A percentile compares a stretch with the other conserved stretches of the same genome.
Conservation (phyloP, 2,888 invertebrate species). For the Balanococcus diminutus region DNA sequence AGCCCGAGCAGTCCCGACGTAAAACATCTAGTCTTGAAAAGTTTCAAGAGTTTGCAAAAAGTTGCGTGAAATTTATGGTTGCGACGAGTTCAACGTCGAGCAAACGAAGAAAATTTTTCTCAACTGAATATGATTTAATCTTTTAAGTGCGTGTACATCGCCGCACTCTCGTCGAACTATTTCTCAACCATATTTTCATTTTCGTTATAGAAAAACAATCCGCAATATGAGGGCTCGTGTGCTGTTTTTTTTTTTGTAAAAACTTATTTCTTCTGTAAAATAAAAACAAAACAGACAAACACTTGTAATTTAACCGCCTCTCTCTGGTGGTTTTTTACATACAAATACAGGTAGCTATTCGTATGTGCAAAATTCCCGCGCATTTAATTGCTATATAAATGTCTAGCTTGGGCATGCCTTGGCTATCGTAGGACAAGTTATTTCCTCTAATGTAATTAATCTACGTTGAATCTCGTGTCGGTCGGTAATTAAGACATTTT, state of each 20-base stretch:
- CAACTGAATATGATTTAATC: conserved; percentile 6
- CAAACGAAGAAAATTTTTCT: conserved; percentile 8
- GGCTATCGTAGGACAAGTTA: neutral
- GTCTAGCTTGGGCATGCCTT: neutral
- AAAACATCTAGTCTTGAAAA: conserved; percentile 4
- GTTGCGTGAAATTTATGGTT: conserved; percentile 4
- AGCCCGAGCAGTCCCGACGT: conserved; percentile 1
- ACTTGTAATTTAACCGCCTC: neutral
- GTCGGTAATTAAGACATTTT: neutral
- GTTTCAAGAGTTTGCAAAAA: conserved; percentile 17
- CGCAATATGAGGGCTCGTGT: neutral
- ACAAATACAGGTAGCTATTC: too few relatives aligned
- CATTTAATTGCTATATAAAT: neutral
- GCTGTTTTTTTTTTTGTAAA: neutral
- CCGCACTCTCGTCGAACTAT: neutral
- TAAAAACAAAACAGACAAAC: neutral
- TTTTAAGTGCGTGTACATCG: neutral
- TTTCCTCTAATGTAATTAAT: neutral
- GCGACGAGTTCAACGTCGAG: conserved; percentile 25
- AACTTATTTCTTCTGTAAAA: neutral
- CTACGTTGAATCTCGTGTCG: neutral
- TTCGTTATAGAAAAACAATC: neutral
- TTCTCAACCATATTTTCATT: conserved; percentile 1
- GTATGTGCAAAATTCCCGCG: neutral
- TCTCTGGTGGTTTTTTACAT: neutral